Percentiles rank a stretch among this genome's conserved stretches.
Conservation (phyloP, 2,113 vertebrate species). For the Vidua macroura region DNA sequence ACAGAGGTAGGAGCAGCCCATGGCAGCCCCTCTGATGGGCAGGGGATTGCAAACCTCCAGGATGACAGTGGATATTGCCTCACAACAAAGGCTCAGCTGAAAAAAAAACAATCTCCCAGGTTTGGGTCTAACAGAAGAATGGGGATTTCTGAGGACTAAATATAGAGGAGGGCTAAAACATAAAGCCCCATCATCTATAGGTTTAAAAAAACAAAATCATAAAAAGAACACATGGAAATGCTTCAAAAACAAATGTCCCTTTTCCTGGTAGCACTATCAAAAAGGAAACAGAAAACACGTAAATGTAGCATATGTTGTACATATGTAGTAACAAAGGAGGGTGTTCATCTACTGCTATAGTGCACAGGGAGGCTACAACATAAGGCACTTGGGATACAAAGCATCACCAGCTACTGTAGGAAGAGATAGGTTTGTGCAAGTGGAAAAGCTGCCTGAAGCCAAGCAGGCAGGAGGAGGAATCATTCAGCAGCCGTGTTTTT, state of each 20-base stretch:
- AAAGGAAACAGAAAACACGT: not conserved
- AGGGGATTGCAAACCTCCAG: not conserved
- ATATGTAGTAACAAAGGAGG: not conserved
- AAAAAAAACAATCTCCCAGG: not conserved
- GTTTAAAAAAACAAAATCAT: not conserved
- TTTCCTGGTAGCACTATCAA: slow-evolving; percentile 24
- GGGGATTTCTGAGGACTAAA: not conserved
- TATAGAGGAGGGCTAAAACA: not conserved
- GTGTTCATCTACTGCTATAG: not conserved
- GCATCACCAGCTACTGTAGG: not conserved
- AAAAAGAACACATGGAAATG: not conserved
- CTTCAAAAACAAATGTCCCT: slow-evolving; percentile 44
- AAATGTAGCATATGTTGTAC: not conserved
- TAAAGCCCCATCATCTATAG: not conserved
- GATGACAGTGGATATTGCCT: not conserved
- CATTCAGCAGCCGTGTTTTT: not conserved
- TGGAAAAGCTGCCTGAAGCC: not conserved
- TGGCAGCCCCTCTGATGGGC: not conserved
- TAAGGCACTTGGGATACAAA: slow-evolving; percentile 73
- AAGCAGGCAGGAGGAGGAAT: not conserved
- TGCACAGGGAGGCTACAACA: not conserved
- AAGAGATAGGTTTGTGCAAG: not conserved
- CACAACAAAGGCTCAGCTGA: not conserved
- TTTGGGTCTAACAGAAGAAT: not conserved
- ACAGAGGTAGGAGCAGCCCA: not conserved